Base-by-base conservation (phyloP, 2,797 vertebrate genomes). In the Epinephelus awoara region DNA sequence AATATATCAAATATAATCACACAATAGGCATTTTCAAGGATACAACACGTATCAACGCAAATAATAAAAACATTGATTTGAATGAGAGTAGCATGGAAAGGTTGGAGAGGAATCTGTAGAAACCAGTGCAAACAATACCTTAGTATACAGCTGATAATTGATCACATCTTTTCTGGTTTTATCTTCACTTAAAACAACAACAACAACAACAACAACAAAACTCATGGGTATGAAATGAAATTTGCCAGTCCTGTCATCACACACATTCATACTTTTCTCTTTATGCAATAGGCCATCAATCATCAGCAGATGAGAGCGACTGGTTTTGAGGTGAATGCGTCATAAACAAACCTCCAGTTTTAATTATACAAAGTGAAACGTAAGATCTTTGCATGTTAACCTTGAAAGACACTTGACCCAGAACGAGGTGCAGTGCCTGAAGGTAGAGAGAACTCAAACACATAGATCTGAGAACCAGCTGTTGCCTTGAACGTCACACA, bases 391-490 rank as follows among this genome's bases (percentile, higher is more conserved):
- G 18, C 68, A 23, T 46, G 46, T 62, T 80, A 51, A 67, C 68
- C 68, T 67, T 77, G 63, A 75, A 71, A 69, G 59, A 77, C 72
- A 78, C 40, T 76, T 84, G 72, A 89, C 79, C 79, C 66, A 56
- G 58, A 55, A 57, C 1, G 15, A 64, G 77, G 54, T 23, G 54
- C 19, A 69, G 68, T 15, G 42, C 51, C 62, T 79, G 49, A 34
- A 72, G 75, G 57, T 44, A 76, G 50, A 80, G 29, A 57, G 65
- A 78, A 44, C 61, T 79, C 66, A 67, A 86, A 76, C 80, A 78
- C 55, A 82, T 82, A 72, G 73, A 80, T 61, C 56, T 57, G 51
- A 77, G 69, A 79, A 82, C 68, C 85, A 92, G 87, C 79, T 87
- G 84, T 75, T 87, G 44, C 72, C 25, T 42, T 27, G 44, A 23